phyloP scores from a whole-genome alignment of 2,888 invertebrate species.

The Drosophila eohydei region DNA sequence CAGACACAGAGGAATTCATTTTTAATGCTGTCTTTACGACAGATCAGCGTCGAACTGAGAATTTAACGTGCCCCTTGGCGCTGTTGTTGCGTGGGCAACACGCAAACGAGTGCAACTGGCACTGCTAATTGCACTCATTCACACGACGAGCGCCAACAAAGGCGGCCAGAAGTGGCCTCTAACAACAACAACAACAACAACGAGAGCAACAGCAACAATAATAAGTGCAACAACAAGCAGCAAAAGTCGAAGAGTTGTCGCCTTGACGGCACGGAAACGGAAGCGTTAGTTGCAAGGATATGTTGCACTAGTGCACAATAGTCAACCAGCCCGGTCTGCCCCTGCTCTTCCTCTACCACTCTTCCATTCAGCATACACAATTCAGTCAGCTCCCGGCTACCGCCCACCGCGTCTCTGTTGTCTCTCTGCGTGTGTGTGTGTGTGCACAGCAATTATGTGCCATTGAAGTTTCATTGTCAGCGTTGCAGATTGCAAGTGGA shows the following conservation, averaged over 20 bases:
- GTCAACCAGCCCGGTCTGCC: slow-evolving; percentile 14
- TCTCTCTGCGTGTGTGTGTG: background rate
- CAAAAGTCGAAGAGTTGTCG: slow-evolving; percentile 48
- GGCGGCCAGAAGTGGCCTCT: slow-evolving; percentile 59
- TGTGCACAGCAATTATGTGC: slow-evolving; percentile 66
- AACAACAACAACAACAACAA: slow-evolving; percentile 29
- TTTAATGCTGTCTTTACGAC: slow-evolving; percentile 59
- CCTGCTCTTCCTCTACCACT: background rate
- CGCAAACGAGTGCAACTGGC: slow-evolving; percentile 68
- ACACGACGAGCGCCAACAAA: slow-evolving; percentile 68
- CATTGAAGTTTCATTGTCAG: slow-evolving; percentile 78
- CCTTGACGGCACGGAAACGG: slow-evolving; percentile 76
- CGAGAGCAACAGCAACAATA: slow-evolving; percentile 15
- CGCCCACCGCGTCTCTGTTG: slow-evolving; percentile 3
- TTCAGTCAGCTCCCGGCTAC: slow-evolving; percentile 12
- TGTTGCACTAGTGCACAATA: slow-evolving; percentile 69
- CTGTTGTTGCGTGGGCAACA: slow-evolving; percentile 17
- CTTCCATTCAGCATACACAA: slow-evolving; percentile 31
- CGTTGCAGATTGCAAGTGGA: slow-evolving; percentile 61
- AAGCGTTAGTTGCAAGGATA: slow-evolving; percentile 80
- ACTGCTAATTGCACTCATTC: slow-evolving; percentile 77
- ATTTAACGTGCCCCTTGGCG: slow-evolving; percentile 3
- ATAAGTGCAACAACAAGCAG: slow-evolving; percentile 21
- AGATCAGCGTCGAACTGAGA: slow-evolving; percentile 44
- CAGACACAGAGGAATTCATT: slow-evolving; percentile 66